A percentile compares a stretch with the other conserved stretches of the same genome.
Conservation (phyloP, 1,140 invertebrate genomes). For the Ylistrum balloti region DNA sequence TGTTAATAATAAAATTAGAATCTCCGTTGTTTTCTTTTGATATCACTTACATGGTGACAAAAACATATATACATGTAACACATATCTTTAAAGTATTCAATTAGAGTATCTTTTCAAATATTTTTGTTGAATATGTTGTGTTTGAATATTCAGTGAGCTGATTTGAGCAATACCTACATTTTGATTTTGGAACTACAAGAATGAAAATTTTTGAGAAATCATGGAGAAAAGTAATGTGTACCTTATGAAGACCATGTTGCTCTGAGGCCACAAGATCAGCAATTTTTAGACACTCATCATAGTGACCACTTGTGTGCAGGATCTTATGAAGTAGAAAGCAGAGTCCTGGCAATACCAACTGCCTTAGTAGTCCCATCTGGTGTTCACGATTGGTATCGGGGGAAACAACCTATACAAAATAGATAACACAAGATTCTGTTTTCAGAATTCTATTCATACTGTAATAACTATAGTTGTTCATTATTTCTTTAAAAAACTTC, state of each 20-base stretch:
- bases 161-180: no score
- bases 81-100: not conserved
- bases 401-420: constrained; percentile 58
- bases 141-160: no score
- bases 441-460: no score
- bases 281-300: constrained; percentile 90
- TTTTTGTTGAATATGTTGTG: no score
- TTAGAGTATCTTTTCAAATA: no score
- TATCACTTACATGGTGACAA: no score
- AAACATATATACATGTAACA: not conserved
- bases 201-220: no score
- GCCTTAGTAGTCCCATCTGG: constrained; percentile 90
- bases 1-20: constrained; percentile 76
- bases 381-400: constrained; percentile 82
- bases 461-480: no score
- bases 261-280: constrained; percentile 91
- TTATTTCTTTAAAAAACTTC: no score
- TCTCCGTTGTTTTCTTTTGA: no score
- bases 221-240: constrained; percentile 66
- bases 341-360: constrained; percentile 91
- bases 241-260: constrained; percentile 90
- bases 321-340: constrained; percentile 91
- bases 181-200: not conserved
- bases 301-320: constrained; percentile 89
- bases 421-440: no score